Conservation (phyloP, 2,113 vertebrate genomes). For the Eurypyga helias region DNA sequence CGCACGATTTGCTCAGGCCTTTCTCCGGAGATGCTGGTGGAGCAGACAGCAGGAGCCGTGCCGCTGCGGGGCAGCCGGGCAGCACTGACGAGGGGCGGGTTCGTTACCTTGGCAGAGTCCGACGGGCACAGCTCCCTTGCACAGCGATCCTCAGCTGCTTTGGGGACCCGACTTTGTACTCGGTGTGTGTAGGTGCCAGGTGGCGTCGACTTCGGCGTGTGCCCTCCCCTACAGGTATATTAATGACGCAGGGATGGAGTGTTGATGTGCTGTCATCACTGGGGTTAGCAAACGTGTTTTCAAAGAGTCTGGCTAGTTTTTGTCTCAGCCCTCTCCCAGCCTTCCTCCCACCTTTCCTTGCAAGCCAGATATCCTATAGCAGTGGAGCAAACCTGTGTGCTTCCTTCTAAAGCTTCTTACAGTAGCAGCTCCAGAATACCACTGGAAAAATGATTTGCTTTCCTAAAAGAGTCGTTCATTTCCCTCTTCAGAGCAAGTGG, state of each 20-base stretch:
- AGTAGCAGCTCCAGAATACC: background rate
- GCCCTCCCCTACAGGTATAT: background rate
- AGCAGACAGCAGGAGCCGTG: accelerated
- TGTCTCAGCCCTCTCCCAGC: background rate
- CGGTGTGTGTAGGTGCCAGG: background rate
- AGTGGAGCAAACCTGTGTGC: background rate
- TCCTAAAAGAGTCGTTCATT: background rate
- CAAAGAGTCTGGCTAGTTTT: background rate
- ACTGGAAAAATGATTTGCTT: background rate
- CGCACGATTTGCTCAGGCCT: background rate
- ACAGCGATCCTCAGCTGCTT: background rate
- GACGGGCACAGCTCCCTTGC: background rate
- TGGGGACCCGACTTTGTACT: background rate
- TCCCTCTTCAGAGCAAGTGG: background rate
- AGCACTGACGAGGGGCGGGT: background rate
- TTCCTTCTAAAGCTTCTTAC: background rate
- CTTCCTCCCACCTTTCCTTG: background rate
- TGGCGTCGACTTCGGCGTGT: background rate
- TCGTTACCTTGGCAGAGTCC: background rate
- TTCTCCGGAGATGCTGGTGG: background rate
- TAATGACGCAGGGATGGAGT: background rate
- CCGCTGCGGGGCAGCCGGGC: background rate
- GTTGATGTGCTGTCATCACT: background rate
- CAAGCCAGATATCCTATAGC: background rate
- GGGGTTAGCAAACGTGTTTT: background rate